Conservation (phyloP, 2,113 vertebrate genomes). For the Elgaria multicarinata region DNA sequence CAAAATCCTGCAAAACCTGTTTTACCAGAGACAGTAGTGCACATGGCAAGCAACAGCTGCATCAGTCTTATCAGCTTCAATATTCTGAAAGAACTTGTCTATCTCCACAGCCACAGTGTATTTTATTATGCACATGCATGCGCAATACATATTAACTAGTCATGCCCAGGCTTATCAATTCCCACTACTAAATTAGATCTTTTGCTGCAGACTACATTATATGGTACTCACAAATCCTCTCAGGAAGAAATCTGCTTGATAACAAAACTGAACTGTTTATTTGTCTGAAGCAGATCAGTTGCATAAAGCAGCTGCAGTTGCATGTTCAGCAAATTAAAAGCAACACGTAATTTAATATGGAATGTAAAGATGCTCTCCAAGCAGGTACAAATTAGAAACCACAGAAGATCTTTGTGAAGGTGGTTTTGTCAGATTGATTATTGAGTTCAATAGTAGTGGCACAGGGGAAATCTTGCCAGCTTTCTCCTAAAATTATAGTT, state of each 20-base stretch:
- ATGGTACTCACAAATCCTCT: not conserved
- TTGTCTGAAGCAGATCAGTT: not conserved
- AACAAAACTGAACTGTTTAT: not conserved
- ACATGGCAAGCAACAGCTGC: not conserved
- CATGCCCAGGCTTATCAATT: not conserved
- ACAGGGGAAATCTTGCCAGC: not conserved
- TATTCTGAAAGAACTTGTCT: not conserved
- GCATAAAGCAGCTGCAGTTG: not conserved
- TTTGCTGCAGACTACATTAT: not conserved
- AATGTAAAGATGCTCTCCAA: not conserved
- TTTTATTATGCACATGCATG: not conserved
- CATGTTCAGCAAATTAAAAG: not conserved
- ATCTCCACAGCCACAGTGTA: not conserved
- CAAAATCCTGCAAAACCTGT: not conserved
- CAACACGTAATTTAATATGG: not conserved
- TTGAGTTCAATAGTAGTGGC: not conserved
- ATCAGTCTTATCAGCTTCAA: not conserved
- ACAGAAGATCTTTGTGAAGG: rapidly evolving
- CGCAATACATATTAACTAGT: not conserved
- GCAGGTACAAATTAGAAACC: not conserved
- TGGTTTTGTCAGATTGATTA: not conserved
- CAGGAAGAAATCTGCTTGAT: not conserved
- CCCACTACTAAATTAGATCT: not conserved
- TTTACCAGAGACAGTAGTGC: not conserved
- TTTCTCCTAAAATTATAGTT: not conserved